Percentiles rank a stretch among this genome's conserved stretches.
Evolutionary conservation across 1,140 invertebrate genomes (phyloP).

Genomic region (Polyergus mexicanus): DNA sequence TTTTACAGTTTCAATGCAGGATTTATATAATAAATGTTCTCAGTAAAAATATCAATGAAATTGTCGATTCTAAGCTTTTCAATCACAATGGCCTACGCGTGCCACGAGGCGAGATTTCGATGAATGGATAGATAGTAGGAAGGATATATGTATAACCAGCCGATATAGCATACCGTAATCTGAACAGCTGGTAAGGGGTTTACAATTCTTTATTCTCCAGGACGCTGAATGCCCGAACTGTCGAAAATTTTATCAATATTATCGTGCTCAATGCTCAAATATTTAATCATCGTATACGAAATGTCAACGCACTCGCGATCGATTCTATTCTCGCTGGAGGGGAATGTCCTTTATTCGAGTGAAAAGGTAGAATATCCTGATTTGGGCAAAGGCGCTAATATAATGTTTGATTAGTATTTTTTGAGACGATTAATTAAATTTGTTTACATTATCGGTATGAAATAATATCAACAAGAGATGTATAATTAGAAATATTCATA

Average conservation of each 20-base stretch:
- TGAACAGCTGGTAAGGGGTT: slow-evolving; percentile 80
- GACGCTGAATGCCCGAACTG: slow-evolving; percentile 76
- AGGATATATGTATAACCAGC: slow-evolving; percentile 48
- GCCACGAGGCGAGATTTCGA: slow-evolving; percentile 71
- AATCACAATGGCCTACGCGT: slow-evolving; percentile 50
- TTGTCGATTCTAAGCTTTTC: neutral
- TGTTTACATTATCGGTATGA: neutral
- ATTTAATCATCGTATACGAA: slow-evolving; percentile 68
- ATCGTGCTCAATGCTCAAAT: slow-evolving; percentile 65
- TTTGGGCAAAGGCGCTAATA: neutral
- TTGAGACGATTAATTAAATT: neutral
- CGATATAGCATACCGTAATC: slow-evolving; percentile 77
- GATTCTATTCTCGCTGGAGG: neutral
- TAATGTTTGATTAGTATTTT: neutral
- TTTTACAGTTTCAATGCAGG: neutral
- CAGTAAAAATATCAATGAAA: slow-evolving; percentile 7
- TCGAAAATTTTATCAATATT: slow-evolving; percentile 78
- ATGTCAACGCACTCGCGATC: slow-evolving; percentile 55
- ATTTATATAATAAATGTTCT: neutral
- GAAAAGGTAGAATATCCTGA: neutral
- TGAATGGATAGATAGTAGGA: slow-evolving; percentile 79
- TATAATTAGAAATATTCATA: neutral
- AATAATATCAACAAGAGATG: neutral
- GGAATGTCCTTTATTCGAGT: slow-evolving; percentile 36
- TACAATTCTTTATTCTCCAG: slow-evolving; percentile 79